These are phyloP conservation scores for Athene cunicularia DNA, from an alignment of 2,113 vertebrate species.

Conservation along the genomic window DNA sequence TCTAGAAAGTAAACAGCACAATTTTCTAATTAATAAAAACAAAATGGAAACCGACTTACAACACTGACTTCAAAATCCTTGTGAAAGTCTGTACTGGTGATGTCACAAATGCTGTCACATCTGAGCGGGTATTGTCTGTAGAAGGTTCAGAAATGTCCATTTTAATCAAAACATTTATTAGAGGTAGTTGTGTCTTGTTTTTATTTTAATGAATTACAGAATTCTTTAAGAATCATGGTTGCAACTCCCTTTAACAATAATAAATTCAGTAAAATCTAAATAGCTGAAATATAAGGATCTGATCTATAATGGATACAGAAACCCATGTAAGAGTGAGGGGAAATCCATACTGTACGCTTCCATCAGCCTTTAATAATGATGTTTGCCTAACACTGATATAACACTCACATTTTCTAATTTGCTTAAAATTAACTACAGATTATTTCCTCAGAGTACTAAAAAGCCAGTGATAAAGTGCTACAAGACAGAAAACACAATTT, in stretches of 20 bases:
- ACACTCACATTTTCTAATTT: neutral
- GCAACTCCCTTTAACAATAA: neutral
- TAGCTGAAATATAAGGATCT: neutral
- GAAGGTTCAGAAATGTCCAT: slow-evolving; percentile 54
- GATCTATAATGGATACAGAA: neutral
- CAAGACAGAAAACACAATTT: neutral
- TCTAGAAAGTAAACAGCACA: slow-evolving; percentile 2
- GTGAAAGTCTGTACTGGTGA: slow-evolving; percentile 59
- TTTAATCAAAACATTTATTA: slow-evolving; percentile 48
- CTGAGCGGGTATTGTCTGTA: slow-evolving; percentile 46
- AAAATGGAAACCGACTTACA: slow-evolving; percentile 33
- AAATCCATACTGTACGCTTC: neutral
- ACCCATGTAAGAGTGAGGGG: neutral
- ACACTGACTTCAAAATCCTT: slow-evolving; percentile 59
- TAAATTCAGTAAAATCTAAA: neutral
- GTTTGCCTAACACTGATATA: neutral
- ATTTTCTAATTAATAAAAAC: slow-evolving; percentile 36
- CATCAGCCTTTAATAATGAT: neutral
- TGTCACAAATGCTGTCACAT: slow-evolving; percentile 63
- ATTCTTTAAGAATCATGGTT: neutral
- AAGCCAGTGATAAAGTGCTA: neutral
- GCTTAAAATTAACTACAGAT: slow-evolving; percentile 19
- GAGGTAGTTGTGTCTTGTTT: neutral
- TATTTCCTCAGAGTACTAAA: neutral
- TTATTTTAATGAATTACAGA: neutral